These are phyloP conservation scores for Apostichopus parvimensis DNA, from an alignment of 35 echinoderm and acorn worm species.

Conservation along the genomic window DNA sequence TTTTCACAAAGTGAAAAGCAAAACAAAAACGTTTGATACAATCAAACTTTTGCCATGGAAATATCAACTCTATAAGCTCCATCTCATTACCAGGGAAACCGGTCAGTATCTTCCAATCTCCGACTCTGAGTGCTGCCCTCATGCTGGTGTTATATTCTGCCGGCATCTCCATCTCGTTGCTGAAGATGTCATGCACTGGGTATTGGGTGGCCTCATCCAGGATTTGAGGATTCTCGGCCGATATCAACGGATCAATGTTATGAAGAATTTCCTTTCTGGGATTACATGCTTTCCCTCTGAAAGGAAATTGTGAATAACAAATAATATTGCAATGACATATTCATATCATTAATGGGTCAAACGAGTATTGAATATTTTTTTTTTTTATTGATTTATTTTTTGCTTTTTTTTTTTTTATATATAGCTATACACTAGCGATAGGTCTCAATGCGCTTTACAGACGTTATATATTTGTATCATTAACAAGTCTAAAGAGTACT, in stretches of 20 bases:
- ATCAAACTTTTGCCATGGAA: too few relatives aligned
- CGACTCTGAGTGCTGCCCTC: slow-evolving; percentile 66
- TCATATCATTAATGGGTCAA: too few relatives aligned
- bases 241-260: slow-evolving; percentile 82
- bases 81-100: slow-evolving; percentile 58
- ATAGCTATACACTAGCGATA: too few relatives aligned
- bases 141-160: slow-evolving; percentile 65
- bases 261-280: slow-evolving; percentile 70
- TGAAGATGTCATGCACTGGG: slow-evolving; percentile 6
- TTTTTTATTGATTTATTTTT: too few relatives aligned
- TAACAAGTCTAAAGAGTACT: too few relatives aligned
- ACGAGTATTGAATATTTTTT: too few relatives aligned
- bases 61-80: too few relatives aligned
- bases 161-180: slow-evolving; percentile 2
- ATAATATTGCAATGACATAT: not conserved
- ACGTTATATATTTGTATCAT: too few relatives aligned
- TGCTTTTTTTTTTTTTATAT: too few relatives aligned
- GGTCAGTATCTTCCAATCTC: slow-evolving; percentile 87
- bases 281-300: slow-evolving; percentile 24
- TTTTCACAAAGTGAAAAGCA: too few relatives aligned
- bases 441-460: too few relatives aligned
- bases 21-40: too few relatives aligned
- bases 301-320: not conserved
- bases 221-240: not conserved
- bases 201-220: slow-evolving; percentile 5